Conservation (phyloP, 2,888 invertebrate genomes). For the Caenorhabditis afra region DNA sequence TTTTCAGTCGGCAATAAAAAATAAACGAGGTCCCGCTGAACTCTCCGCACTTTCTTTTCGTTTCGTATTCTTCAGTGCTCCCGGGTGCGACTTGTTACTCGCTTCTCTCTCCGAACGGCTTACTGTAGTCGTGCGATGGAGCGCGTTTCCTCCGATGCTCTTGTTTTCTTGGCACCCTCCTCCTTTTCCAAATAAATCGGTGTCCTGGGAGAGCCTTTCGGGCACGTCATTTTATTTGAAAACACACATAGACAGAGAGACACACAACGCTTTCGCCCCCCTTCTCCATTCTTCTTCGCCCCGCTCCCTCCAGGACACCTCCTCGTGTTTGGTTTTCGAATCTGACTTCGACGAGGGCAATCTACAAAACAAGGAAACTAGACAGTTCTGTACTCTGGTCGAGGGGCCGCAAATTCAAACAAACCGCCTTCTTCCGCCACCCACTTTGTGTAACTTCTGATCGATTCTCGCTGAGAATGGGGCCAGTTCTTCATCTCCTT, state of each 20-base stretch:
- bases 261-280: slow-evolving; percentile 12
- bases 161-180: slow-evolving; percentile 1
- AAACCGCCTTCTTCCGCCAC: slow-evolving; percentile 45
- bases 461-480: background rate
- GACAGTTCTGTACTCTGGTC: slow-evolving; percentile 48
- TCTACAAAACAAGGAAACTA: slow-evolving; percentile 28
- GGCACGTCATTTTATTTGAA: slow-evolving; percentile 50
- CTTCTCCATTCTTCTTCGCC: background rate
- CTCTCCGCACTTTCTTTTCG: slow-evolving; percentile 15
- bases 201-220: slow-evolving; percentile 44
- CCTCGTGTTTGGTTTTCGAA: too few species aligned
- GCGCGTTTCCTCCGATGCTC: background rate
- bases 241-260: slow-evolving; percentile 14
- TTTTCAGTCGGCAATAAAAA: background rate
- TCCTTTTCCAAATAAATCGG: slow-evolving; percentile 54
- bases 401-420: slow-evolving; percentile 50
- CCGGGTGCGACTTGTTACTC: background rate
- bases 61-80: background rate
- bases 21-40: slow-evolving; percentile 3
- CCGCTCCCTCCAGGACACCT: background rate
- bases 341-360: background rate
- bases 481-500: background rate
- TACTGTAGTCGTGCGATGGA: background rate
- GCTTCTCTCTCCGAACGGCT: slow-evolving; percentile 3
- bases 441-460: slow-evolving; percentile 48